A percentile compares a stretch with the other conserved stretches of the same genome.
phyloP scores from a whole-genome alignment of 2,888 invertebrate species.

The Eumerus sabulonum region DNA sequence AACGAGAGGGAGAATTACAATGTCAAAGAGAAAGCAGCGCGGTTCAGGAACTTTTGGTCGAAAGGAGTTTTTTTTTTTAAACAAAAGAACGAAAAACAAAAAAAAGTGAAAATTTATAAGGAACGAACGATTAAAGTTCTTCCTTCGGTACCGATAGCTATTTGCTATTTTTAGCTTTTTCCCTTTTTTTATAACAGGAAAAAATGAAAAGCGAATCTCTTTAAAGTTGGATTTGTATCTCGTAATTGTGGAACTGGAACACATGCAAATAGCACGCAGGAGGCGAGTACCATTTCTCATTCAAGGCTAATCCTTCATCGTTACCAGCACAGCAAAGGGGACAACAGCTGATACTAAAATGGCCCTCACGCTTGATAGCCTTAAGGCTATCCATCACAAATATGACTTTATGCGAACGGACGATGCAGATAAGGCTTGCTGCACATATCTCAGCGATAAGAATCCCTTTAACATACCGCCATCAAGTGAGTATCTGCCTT shows the following conservation, averaged over 20 bases:
- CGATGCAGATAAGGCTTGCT: slow-evolving; percentile 31
- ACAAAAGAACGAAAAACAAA: slow-evolving; percentile 41
- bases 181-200: neutral
- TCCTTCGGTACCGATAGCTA: slow-evolving; percentile 23
- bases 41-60: neutral
- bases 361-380: slow-evolving; percentile 44
- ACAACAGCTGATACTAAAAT: slow-evolving; percentile 15
- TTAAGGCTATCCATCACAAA: slow-evolving; percentile 49
- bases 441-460: slow-evolving; percentile 48
- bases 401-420: slow-evolving; percentile 52
- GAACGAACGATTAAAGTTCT: slow-evolving; percentile 39
- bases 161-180: slow-evolving; percentile 21
- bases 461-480: slow-evolving; percentile 48
- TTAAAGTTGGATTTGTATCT: slow-evolving; percentile 50
- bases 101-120: slow-evolving; percentile 4
- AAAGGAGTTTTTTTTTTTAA: slow-evolving; percentile 13
- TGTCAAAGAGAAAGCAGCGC: slow-evolving; percentile 31
- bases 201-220: slow-evolving; percentile 19
- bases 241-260: slow-evolving; percentile 2
- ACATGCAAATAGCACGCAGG: slow-evolving; percentile 1
- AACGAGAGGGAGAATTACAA: slow-evolving; percentile 11
- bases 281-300: slow-evolving; percentile 4
- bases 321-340: too few relatives aligned
- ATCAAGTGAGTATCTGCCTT: slow-evolving; percentile 33
- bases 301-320: too few relatives aligned